Conservation (phyloP, 2,113 vertebrate genomes). For the Tachysurus vachellii region DNA sequence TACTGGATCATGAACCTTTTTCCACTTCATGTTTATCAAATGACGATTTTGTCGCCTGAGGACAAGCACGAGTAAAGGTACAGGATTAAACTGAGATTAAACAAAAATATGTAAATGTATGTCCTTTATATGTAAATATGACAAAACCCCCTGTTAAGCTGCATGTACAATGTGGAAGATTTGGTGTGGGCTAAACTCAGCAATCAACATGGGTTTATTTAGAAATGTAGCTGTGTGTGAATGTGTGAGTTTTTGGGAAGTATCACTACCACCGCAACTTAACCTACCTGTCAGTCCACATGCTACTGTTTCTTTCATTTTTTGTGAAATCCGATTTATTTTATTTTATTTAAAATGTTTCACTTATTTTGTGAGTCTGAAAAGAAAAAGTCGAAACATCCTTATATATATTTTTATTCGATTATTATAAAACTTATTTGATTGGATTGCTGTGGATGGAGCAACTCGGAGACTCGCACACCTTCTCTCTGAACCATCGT, state of each 20-base stretch:
- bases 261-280: not conserved
- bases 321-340: not conserved
- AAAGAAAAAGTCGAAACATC: no score
- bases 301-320: not conserved
- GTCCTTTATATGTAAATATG: not conserved
- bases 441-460: no score
- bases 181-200: not conserved
- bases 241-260: not conserved
- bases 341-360: not conserved
- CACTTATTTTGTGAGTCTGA: not conserved
- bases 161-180: not conserved
- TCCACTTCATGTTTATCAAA: not conserved
- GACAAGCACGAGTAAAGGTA: not conserved
- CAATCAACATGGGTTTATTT: not conserved
- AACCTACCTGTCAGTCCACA: not conserved
- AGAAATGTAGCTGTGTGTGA: not conserved
- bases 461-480: no score
- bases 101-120: conserved; percentile 1
- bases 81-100: not conserved
- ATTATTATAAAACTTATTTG: no score
- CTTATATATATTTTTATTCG: no score
- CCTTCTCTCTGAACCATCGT: no score
- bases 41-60: not conserved
- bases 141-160: not conserved
- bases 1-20: not conserved